These are phyloP conservation scores for Cotesia congregata DNA, from an alignment of 2,888 invertebrate species.

Conservation along the genomic window DNA sequence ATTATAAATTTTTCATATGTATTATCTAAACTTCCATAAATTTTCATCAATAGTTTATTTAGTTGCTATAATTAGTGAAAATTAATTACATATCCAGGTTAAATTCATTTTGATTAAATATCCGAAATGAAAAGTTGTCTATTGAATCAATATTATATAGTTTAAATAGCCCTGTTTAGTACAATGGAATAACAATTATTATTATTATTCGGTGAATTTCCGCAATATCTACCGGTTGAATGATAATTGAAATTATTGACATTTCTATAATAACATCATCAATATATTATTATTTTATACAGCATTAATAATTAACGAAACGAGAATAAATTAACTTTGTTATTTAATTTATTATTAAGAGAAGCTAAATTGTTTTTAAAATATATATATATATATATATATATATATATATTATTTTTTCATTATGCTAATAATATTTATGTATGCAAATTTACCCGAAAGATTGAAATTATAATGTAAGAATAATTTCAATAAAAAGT, in stretches of 20 bases:
- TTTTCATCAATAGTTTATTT: too few relatives aligned
- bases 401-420: not conserved
- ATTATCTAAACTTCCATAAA: too few relatives aligned
- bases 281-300: not conserved
- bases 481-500: not conserved
- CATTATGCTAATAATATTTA: not conserved
- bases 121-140: too few relatives aligned
- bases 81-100: too few relatives aligned
- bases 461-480: not conserved
- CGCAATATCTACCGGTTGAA: not conserved
- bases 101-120: too few relatives aligned
- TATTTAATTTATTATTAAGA: not conserved
- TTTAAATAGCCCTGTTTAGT: too few relatives aligned
- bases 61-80: too few relatives aligned
- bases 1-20: too few relatives aligned
- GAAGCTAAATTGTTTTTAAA: not conserved
- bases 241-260: not conserved
- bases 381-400: not conserved
- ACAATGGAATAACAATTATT: too few relatives aligned
- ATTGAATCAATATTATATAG: too few relatives aligned
- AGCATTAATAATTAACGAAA: not conserved
- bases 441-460: not conserved
- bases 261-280: not conserved
- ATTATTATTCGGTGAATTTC: not conserved
- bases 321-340: not conserved